phyloP scores from a whole-genome alignment of 1,140 invertebrate species.

The Ostrea denselamellosa region DNA sequence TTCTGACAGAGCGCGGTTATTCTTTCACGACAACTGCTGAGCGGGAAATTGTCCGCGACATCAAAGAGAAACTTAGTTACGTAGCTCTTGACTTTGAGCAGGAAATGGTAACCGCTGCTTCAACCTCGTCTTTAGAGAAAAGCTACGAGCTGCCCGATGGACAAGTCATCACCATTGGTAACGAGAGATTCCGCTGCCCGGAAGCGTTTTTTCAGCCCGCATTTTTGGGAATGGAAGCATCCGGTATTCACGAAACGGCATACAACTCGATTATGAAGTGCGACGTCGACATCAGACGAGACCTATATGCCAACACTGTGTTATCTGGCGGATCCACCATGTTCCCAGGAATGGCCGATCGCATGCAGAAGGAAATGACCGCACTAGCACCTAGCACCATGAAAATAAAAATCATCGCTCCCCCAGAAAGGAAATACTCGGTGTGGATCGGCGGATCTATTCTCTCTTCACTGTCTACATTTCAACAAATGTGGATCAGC shows the following conservation, averaged over 20 bases:
- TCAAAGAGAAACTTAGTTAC: constrained; percentile 91
- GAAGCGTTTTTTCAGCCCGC: constrained; percentile 86
- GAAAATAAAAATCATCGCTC: constrained; percentile 74
- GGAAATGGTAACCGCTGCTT: constrained; percentile 94
- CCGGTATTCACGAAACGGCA: constrained; percentile 82
- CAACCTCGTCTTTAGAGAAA: constrained; percentile 75
- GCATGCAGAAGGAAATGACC: constrained; percentile 79
- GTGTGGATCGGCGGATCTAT: constrained; percentile 80
- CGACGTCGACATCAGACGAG: constrained; percentile 90
- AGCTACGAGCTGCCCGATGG: constrained; percentile 80
- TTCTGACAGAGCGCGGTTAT: constrained; percentile 88
- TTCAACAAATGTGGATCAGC: constrained; percentile 84
- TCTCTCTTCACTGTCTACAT: constrained; percentile 83
- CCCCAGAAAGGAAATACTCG: constrained; percentile 76
- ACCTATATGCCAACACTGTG: constrained; percentile 94
- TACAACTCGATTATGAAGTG: constrained; percentile 90
- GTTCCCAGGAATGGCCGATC: constrained; percentile 82
- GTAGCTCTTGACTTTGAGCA: constrained; percentile 90
- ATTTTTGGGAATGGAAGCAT: constrained; percentile 75
- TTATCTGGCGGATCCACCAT: constrained; percentile 92
- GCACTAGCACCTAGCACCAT: constrained; percentile 79
- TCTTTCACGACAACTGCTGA: constrained; percentile 92
- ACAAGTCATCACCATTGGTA: constrained; percentile 93
- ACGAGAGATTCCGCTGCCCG: constrained; percentile 84
- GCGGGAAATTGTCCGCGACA: constrained; percentile 88